Conservation (phyloP, 2,113 vertebrate species). For the Aplodontia rufa region DNA sequence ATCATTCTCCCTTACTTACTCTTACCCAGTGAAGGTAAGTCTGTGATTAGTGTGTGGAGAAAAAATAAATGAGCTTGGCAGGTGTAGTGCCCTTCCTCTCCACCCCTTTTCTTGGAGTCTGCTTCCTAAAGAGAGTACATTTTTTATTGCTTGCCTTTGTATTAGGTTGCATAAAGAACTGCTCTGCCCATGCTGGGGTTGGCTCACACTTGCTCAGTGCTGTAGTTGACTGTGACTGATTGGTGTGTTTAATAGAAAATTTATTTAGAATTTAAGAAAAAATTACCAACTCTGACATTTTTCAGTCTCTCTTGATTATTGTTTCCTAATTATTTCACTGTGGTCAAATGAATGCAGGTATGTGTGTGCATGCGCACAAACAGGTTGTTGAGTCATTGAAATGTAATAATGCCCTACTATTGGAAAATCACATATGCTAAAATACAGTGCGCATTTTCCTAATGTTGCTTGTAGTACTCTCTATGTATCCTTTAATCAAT, state of each 20-base stretch:
- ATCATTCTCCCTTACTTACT: background rate
- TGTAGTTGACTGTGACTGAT: background rate
- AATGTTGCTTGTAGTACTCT: background rate
- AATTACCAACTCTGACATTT: background rate
- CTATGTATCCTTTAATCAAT: background rate
- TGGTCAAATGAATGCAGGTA: background rate
- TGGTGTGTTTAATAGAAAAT: background rate
- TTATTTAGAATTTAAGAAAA: background rate
- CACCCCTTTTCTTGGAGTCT: background rate
- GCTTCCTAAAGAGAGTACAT: background rate
- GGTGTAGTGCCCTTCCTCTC: background rate
- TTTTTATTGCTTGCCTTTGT: background rate
- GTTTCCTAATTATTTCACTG: conserved; percentile 22
- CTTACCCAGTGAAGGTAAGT: background rate
- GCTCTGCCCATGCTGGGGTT: background rate
- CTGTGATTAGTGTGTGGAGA: background rate
- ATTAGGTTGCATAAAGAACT: background rate
- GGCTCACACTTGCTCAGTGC: background rate
- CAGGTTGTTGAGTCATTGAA: background rate
- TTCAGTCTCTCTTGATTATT: background rate
- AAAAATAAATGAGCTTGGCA: background rate
- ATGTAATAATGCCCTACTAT: background rate
- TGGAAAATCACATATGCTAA: background rate
- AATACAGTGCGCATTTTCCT: background rate
- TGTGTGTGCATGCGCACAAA: background rate